Base-by-base conservation (phyloP, 1,140 invertebrate species). In the Antheraea mylitta region DNA sequence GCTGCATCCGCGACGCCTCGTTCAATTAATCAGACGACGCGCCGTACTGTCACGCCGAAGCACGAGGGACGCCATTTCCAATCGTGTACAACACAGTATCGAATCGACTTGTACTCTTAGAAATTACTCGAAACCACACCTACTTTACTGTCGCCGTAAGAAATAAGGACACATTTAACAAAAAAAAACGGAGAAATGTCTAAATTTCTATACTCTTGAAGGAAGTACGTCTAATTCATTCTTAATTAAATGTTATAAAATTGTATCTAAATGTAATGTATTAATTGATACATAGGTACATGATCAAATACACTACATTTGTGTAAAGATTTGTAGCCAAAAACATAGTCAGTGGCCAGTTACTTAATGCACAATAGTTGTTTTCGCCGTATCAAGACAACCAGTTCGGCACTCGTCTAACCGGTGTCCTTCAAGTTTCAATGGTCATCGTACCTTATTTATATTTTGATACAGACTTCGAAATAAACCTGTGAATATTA, bases 1-100 rank as follows among this genome's bases (percentile, higher is more conserved):
- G 61, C 13, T 13, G 61, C 61, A 63, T 63, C 61, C 61, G 61
- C 61, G 61, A 42, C 38, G 61, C 13, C 61, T 36, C 61, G 61
- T 63, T 63, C 61, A 63, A 63, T 63, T 63, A 63, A 37, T 22
- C 45, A 53, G 45, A 53, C 45, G 45, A 9, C 45, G 16, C 45
- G 0, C 16, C 11, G 45, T 30, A 30, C 22, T 13, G 16, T 16
- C 45, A 13, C 45, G 11, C 11, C 16, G 45, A 53, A 16, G 13
- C 45, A 16, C 16, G 22, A 2, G 16, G 16, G 16, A n/a, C 45
- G 16, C 13, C 11, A 53, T 6, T n/a, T 53, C 45, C 45, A 53
- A 16, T 53, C 6, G 45, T 53, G 13, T 6, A 53, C 45, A 16
- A 53, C 16, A 53, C 45, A 53, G 16, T 53, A 53, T 16, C 45